Percentiles rank a stretch among this genome's conserved stretches.
Conservation (phyloP, 2,888 invertebrate species). For the Helobdella robusta region DNA sequence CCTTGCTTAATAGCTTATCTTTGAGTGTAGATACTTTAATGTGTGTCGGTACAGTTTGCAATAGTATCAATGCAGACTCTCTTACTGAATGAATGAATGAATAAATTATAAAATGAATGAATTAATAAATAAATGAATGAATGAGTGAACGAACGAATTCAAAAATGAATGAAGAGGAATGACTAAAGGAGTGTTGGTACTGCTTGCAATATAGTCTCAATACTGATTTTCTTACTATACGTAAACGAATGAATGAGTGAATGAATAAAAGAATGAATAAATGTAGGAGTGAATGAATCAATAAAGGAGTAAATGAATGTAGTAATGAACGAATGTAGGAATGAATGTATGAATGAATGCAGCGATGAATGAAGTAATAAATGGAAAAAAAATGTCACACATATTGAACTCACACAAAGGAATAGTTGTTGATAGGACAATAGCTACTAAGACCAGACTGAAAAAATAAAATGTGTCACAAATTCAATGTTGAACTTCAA, state of each 20-base stretch:
- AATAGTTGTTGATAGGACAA: conserved; percentile 50
- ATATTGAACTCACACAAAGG: conserved; percentile 40
- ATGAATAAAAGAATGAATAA: too few relatives aligned
- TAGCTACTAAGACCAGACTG: conserved; percentile 64
- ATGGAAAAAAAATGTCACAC: not conserved
- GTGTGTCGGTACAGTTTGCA: conserved; percentile 97
- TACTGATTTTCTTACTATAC: too few relatives aligned
- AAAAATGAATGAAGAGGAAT: not conserved
- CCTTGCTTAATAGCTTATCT: conserved; percentile 58
- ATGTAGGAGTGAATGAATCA: too few relatives aligned
- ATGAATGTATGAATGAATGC: not conserved
- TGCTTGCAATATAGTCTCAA: too few relatives aligned
- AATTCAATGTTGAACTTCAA: too few relatives aligned
- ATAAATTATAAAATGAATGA: not conserved
- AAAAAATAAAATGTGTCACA: conserved; percentile 31
- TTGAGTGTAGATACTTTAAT: conserved; percentile 77
- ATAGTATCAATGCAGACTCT: conserved; percentile 40
- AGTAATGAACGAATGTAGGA: not conserved
- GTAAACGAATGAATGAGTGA: too few relatives aligned
- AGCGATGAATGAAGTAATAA: not conserved
- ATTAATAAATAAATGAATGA: not conserved
- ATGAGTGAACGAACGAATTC: not conserved
- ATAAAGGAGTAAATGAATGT: not conserved
- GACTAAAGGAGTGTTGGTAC: too few relatives aligned
- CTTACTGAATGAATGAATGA: conserved; percentile 32